Evolutionary conservation across 2,888 invertebrate genomes (phyloP), one percentile per base, ranked within the genome.

Genomic region (Polyploca ridens): DNA sequence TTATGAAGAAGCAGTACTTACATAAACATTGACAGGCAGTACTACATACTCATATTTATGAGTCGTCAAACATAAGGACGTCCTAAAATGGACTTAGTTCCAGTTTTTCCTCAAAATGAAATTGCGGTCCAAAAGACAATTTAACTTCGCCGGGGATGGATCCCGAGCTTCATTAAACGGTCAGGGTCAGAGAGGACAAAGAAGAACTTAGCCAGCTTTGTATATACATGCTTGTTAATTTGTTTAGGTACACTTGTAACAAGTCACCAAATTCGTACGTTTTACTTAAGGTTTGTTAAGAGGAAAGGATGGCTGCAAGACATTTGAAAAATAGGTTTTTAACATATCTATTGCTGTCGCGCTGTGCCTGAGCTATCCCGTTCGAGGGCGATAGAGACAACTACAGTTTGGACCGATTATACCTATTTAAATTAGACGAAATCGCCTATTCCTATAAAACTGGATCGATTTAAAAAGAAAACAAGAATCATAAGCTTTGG

Each of bases 31-130:
- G 41, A 10, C 13, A 13, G 5, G 44, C 7, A 14, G 44, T 14
- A 14, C 46, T 27, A 10, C 2, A 6, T n/a, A n/a, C n/a, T 27
- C 27, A 27, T 5, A n/a, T 46, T 46, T n/a, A 46, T 46, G 46
- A 46, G 46, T 46, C 46, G n/a, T 46, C n/a, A 46, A n/a, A 46
- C n/a, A 46, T n/a, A 46, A 46, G n/a, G n/a, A 46, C 14, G n/a
- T 14, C n/a, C 5, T 46, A n/a, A 46, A 5, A 6, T 46, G 46
- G 46, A 46, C 46, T 46, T 46, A n/a, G 46, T 46, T n/a, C 16
- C 2, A 19, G 19, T 54, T n/a, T 54, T 54, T 54, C 19, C 14
- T 7, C 16, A 49, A 46, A 46, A 14, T n/a, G 14, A 46, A 46
- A 46, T 46, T 41, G 54, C 54, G 16, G 54, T 54, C 7, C 10